Conservation (phyloP, 1,140 invertebrate genomes). For the Drosophila parabipectinata region DNA sequence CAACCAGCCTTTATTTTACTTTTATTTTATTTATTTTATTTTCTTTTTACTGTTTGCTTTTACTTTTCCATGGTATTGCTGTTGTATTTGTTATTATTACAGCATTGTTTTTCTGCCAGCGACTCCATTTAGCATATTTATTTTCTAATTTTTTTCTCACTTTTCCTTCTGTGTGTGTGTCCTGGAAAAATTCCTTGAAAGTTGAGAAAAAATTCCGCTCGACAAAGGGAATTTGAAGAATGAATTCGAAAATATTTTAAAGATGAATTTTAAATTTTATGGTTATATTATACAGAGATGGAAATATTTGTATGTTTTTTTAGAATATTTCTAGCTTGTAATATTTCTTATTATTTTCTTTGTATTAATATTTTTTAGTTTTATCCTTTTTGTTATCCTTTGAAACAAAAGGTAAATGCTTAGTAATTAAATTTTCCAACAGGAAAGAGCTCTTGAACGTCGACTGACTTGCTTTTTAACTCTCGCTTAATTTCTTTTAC, state of each 20-base stretch:
- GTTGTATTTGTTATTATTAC: constrained; percentile 2
- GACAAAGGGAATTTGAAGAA: neutral
- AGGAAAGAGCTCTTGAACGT: neutral
- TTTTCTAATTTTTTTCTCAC: neutral
- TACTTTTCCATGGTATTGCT: neutral
- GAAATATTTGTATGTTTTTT: too few relatives aligned
- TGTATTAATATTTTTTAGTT: too few relatives aligned
- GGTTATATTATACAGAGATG: too few relatives aligned
- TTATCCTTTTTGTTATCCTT: too few relatives aligned
- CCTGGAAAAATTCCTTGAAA: neutral
- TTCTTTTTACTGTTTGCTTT: neutral
- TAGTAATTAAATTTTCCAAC: neutral
- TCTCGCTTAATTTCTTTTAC: constrained; percentile 18
- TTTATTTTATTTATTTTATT: constrained; percentile 3
- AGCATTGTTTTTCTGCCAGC: constrained; percentile 9
- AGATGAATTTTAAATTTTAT: too few relatives aligned
- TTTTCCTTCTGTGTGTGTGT: neutral
- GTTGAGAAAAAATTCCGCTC: neutral
- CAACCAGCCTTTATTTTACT: constrained; percentile 28
- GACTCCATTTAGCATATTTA: constrained; percentile 25
- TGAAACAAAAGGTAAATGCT: neutral
- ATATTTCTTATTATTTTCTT: too few relatives aligned
- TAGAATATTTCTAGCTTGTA: too few relatives aligned
- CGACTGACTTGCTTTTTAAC: constrained; percentile 1
- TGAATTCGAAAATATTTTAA: neutral